Percentiles rank a stretch among this genome's conserved stretches.
phyloP scores from a whole-genome alignment of 2,113 vertebrate genomes.

The Cheilinus undulatus region DNA sequence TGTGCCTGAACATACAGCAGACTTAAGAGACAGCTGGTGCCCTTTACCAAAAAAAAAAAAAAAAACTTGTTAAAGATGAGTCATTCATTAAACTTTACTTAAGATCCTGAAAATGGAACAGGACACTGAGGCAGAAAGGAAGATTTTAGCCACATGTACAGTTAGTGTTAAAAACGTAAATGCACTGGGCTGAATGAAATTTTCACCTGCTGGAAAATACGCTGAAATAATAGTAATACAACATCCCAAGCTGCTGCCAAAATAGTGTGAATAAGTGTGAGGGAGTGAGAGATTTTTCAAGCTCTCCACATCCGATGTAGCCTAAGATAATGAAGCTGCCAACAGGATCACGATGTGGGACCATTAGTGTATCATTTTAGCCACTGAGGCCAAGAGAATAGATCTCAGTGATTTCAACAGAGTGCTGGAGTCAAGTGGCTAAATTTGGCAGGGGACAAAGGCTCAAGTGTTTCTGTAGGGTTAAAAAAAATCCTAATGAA shows the following conservation, averaged over 20 bases:
- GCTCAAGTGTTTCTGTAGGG: neutral
- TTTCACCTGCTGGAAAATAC: neutral
- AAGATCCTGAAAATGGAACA: neutral
- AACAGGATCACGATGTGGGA: constrained; percentile 2
- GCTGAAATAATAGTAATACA: neutral
- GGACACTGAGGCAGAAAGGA: constrained; percentile 1
- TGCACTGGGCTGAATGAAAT: neutral
- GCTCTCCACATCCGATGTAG: neutral
- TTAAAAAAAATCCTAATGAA: neutral
- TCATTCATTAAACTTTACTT: neutral
- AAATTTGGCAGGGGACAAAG: constrained; percentile 8
- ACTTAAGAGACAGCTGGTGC: neutral
- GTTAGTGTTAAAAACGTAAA: neutral
- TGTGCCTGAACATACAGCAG: neutral
- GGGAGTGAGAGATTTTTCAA: neutral
- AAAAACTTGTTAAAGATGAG: neutral
- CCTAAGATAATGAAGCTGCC: constrained; percentile 23
- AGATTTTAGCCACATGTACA: neutral
- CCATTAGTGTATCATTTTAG: constrained; percentile 18
- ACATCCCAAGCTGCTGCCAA: neutral
- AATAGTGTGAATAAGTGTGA: neutral
- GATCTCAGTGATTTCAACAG: neutral
- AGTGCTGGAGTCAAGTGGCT: constrained; percentile 1
- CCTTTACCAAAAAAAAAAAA: too few species aligned
- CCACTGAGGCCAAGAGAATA: neutral